A percentile compares a stretch with the other conserved stretches of the same genome.
Conservation (phyloP, 2,888 invertebrate genomes). For the Chelonus formosanus region DNA sequence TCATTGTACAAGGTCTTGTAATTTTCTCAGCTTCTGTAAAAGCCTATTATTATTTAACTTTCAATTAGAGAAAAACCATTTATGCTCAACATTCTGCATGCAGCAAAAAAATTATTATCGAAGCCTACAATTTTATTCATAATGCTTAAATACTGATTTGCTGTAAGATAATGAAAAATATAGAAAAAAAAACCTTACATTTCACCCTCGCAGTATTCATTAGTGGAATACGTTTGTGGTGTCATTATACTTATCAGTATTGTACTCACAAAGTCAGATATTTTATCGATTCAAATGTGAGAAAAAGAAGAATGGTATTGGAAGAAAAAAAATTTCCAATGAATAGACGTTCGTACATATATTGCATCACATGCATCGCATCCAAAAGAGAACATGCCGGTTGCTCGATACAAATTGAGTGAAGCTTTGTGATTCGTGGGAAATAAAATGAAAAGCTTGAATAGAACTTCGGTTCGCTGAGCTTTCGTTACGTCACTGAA, state of each 20-base stretch:
- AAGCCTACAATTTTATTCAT: too few species aligned
- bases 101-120: too few species aligned
- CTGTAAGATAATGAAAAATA: too few species aligned
- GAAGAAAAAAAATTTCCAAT: neutral
- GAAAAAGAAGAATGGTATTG: neutral
- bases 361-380: neutral
- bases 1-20: too few species aligned
- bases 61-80: too few species aligned
- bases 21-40: too few species aligned
- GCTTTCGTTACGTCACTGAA: slow-evolving; percentile 22
- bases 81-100: too few species aligned
- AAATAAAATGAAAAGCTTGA: slow-evolving; percentile 34
- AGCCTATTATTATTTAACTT: too few species aligned
- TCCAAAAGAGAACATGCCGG: slow-evolving; percentile 14
- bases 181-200: neutral
- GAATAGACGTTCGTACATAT: neutral
- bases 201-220: neutral
- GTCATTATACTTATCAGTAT: slow-evolving; percentile 6
- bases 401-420: slow-evolving; percentile 39
- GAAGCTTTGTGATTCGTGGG: slow-evolving; percentile 38
- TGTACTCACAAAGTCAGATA: slow-evolving; percentile 2
- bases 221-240: neutral
- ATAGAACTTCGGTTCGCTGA: slow-evolving; percentile 24
- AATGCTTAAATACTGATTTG: too few species aligned
- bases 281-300: neutral